phyloP scores from a whole-genome alignment of 2,888 invertebrate genomes.

The Athrips mouffetella region DNA sequence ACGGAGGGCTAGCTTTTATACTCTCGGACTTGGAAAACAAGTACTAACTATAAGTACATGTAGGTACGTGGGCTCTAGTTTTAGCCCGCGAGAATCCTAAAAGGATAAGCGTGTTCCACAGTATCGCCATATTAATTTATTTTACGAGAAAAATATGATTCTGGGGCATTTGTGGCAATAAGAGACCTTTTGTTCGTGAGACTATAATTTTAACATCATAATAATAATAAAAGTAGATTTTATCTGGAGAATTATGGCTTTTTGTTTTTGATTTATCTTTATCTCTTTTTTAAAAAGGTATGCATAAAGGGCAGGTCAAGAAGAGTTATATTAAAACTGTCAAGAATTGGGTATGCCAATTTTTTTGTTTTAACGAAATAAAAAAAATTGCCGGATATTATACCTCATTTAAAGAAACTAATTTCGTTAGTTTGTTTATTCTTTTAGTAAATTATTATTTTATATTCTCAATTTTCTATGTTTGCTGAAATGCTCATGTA shows the following conservation, averaged over 20 bases:
- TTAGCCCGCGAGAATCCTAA: conserved; percentile 60
- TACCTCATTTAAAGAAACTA: no score
- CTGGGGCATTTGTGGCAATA: neutral
- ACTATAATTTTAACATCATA: neutral
- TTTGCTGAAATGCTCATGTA: no score
- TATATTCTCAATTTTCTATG: no score
- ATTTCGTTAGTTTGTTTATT: no score
- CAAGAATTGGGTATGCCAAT: no score
- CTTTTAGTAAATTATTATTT: no score
- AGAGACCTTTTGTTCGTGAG: neutral
- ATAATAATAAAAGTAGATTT: neutral
- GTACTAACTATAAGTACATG: conserved; percentile 38
- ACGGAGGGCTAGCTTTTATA: conserved; percentile 69
- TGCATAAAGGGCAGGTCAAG: no score
- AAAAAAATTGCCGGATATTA: no score
- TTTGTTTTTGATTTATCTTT: neutral
- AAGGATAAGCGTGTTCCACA: conserved; percentile 59
- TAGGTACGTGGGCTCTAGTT: conserved; percentile 68
- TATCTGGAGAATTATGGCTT: neutral
- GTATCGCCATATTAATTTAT: conserved; percentile 19
- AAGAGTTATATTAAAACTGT: no score
- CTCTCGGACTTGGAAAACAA: conserved; percentile 55
- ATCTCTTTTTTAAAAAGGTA: no score
- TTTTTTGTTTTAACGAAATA: no score
- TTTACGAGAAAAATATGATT: conserved; percentile 10